These are phyloP conservation scores for Epirrita christyi DNA, from an alignment of 2,888 invertebrate species.

Conservation along the genomic window DNA sequence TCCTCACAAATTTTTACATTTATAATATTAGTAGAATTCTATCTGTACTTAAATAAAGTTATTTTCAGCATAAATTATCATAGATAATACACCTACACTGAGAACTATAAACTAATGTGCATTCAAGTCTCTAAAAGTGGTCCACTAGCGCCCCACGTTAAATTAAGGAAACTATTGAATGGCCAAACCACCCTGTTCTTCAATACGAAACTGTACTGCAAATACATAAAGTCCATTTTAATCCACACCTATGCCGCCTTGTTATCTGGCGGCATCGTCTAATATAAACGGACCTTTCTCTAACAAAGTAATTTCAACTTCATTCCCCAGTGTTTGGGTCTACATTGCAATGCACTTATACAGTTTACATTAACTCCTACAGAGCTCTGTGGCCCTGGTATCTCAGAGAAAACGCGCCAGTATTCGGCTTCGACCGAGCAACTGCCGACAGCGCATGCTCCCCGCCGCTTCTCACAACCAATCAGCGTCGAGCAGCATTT, in stretches of 20 bases:
- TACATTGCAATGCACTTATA: slow-evolving; percentile 38
- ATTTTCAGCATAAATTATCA: background rate
- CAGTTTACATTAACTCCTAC: slow-evolving; percentile 71
- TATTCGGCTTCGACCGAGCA: slow-evolving; percentile 78
- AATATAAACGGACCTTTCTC: slow-evolving; percentile 52
- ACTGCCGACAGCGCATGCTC: slow-evolving; percentile 79
- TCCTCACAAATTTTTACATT: too few species aligned
- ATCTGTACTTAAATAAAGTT: too few species aligned
- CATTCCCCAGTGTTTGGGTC: slow-evolving; percentile 37
- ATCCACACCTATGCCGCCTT: slow-evolving; percentile 45
- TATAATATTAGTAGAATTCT: too few species aligned
- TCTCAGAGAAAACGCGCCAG: slow-evolving; percentile 81
- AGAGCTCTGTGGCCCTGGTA: slow-evolving; percentile 80
- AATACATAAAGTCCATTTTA: slow-evolving; percentile 51
- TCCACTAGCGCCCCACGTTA: slow-evolving; percentile 66
- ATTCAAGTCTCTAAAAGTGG: slow-evolving; percentile 49
- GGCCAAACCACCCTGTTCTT: slow-evolving; percentile 40
- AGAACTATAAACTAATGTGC: background rate
- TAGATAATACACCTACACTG: too few species aligned
- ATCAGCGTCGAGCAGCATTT: slow-evolving; percentile 67
- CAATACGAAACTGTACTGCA: slow-evolving; percentile 13
- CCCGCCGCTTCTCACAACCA: slow-evolving; percentile 73
- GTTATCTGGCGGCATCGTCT: slow-evolving; percentile 72
- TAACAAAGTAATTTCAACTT: slow-evolving; percentile 42
- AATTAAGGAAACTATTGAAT: slow-evolving; percentile 75